phyloP scores from a whole-genome alignment of 2,797 vertebrate genomes.

The Yasuhikotakia modesta region DNA sequence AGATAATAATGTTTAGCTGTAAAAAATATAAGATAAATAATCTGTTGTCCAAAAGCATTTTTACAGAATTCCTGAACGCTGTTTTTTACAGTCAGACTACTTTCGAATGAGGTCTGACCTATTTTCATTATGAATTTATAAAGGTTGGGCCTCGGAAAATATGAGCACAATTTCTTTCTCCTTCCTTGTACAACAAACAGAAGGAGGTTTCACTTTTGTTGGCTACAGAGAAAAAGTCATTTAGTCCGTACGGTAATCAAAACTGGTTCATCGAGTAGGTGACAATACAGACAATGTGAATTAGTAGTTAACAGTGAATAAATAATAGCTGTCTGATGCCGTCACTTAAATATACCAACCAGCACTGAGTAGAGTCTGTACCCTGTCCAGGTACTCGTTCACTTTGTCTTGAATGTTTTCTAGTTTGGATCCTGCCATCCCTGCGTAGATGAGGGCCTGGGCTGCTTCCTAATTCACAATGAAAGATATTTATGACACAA shows the following conservation, averaged over 20 bases:
- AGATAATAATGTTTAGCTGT: neutral
- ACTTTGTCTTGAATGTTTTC: conserved; percentile 95
- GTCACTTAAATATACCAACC: conserved; percentile 73
- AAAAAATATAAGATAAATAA: neutral
- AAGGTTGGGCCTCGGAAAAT: conserved; percentile 25
- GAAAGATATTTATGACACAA: neutral
- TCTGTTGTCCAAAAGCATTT: neutral
- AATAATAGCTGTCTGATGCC: neutral
- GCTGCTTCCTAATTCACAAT: conserved; percentile 87
- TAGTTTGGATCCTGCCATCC: conserved; percentile 94
- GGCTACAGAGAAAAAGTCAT: neutral
- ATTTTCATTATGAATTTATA: neutral
- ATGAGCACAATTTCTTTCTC: neutral
- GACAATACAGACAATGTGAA: neutral
- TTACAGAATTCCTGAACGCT: neutral
- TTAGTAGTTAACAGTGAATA: neutral
- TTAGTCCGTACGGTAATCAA: no score
- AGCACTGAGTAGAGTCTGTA: conserved; percentile 90
- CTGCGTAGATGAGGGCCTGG: conserved; percentile 96
- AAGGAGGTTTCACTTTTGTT: conserved; percentile 12
- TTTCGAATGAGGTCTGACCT: neutral
- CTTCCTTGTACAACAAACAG: neutral
- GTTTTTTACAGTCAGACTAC: no score
- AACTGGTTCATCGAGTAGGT: conserved; percentile 6
- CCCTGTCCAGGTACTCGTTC: conserved; percentile 93